Percentiles rank a stretch among this genome's conserved stretches.
These are phyloP conservation scores for Hydractinia echinata DNA, from an alignment of 30 jellyfish, hydroid and myxozoan species.

Conservation along the genomic window DNA sequence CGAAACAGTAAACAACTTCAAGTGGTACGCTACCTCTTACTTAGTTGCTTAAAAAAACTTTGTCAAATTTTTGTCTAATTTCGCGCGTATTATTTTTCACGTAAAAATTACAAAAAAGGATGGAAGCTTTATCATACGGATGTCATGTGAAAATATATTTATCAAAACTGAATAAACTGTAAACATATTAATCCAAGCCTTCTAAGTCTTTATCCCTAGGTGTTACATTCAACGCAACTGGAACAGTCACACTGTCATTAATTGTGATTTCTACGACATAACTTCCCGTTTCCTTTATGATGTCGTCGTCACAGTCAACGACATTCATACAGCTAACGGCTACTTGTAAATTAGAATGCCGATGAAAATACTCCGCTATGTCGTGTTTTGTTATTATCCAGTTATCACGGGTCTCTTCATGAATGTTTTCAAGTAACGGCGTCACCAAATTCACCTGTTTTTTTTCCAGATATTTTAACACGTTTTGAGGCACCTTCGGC, in stretches of 20 bases:
- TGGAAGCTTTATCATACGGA: no score
- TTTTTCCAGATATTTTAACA: slow-evolving; percentile 17
- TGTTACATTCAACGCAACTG: slow-evolving; percentile 23
- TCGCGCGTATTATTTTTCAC: no score
- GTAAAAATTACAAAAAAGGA: no score
- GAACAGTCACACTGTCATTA: slow-evolving; percentile 12
- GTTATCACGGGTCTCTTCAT: not conserved
- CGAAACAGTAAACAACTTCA: no score
- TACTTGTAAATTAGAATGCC: slow-evolving; percentile 16
- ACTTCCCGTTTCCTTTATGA: slow-evolving; percentile 14
- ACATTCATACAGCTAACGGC: slow-evolving; percentile 28
- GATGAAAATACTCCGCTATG: slow-evolving; percentile 29
- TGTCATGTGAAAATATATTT: no score
- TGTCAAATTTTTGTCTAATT: no score
- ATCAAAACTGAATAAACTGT: no score
- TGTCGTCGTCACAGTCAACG: slow-evolving; percentile 19
- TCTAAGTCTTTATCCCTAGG: slow-evolving; percentile 1
- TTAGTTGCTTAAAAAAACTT: no score
- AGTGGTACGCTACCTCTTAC: no score
- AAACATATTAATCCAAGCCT: not conserved
- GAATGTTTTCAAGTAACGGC: slow-evolving; percentile 15
- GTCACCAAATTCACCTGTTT: not conserved
- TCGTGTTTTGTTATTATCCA: slow-evolving; percentile 29
- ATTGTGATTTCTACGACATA: slow-evolving; percentile 26
- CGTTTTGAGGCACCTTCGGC: slow-evolving; percentile 27